Conservation (phyloP, 2,888 invertebrate species). For the Invenusta paracnida region DNA sequence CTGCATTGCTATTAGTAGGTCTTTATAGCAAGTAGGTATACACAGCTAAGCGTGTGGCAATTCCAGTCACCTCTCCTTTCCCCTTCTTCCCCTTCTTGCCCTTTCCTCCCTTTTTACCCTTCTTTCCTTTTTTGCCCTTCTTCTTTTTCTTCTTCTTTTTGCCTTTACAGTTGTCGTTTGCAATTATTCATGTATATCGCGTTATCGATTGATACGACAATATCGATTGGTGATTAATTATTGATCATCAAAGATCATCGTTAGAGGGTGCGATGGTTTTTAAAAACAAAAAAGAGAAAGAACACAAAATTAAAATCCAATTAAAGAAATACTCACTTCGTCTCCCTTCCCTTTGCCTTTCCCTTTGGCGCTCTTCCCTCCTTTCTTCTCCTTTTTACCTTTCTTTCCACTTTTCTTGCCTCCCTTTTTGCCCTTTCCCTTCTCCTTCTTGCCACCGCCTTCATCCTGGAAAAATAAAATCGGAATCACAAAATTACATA, state of each 20-base stretch:
- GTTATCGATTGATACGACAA: too few species aligned
- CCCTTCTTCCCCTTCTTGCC: neutral
- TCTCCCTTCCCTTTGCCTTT: slow-evolving; percentile 53
- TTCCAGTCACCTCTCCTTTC: too few species aligned
- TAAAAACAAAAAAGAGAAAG: neutral
- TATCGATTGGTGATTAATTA: too few species aligned
- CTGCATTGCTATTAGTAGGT: too few species aligned
- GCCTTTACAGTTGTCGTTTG: slow-evolving; percentile 48
- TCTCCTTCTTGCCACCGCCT: slow-evolving; percentile 47
- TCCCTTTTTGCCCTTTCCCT: slow-evolving; percentile 41
- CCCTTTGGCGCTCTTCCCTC: slow-evolving; percentile 66
- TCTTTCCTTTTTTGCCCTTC: slow-evolving; percentile 63
- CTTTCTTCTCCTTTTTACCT: slow-evolving; percentile 58
- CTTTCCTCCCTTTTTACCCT: slow-evolving; percentile 48
- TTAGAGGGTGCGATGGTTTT: neutral
- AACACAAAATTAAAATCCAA: neutral
- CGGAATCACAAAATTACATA: too few species aligned
- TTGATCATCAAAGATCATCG: neutral
- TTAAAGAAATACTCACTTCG: slow-evolving; percentile 45
- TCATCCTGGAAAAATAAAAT: slow-evolving; percentile 51
- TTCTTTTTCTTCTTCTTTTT: slow-evolving; percentile 54
- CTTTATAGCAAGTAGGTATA: too few species aligned
- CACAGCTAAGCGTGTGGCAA: too few species aligned
- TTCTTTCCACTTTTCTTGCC: slow-evolving; percentile 45
- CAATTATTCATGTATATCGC: too few species aligned